Conservation (phyloP, 1,140 invertebrate species). For the Melanaphis sacchari region DNA sequence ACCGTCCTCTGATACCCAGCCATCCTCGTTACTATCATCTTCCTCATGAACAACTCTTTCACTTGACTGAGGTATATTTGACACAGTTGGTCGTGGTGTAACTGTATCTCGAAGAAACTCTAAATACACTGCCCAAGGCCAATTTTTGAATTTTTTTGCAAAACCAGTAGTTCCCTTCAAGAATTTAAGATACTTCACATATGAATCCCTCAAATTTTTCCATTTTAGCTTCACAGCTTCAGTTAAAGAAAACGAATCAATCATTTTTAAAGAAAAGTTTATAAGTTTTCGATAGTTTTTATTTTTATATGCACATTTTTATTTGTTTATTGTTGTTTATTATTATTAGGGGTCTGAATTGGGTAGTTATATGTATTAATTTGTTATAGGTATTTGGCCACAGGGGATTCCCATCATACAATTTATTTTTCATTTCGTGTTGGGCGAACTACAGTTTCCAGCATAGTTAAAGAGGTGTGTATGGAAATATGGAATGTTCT, state of each 20-base stretch:
- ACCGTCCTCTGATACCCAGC: too few relatives aligned
- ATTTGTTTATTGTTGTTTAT: background rate
- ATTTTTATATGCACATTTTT: background rate
- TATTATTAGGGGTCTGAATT: background rate
- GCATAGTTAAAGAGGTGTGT: slow-evolving; percentile 53
- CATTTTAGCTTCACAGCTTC: background rate
- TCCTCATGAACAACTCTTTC: background rate
- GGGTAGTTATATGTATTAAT: too few relatives aligned
- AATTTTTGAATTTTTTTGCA: background rate
- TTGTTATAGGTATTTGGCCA: background rate
- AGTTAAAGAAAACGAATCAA: background rate
- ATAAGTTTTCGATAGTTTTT: too few relatives aligned
- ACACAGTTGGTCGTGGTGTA: background rate
- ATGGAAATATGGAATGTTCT: slow-evolving; percentile 7
- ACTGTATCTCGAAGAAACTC: background rate
- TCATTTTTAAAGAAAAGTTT: too few relatives aligned
- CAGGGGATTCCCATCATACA: background rate
- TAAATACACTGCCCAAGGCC: background rate
- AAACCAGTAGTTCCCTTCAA: background rate
- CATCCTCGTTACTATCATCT: too few relatives aligned
- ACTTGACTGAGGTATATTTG: background rate
- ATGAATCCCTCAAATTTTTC: background rate
- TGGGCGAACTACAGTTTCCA: slow-evolving; percentile 32
- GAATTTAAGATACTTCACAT: background rate
- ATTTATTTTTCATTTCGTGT: slow-evolving; percentile 52